These are phyloP conservation scores for Cochlearius cochlearius DNA, from an alignment of 2,113 vertebrate genomes.

Conservation along the genomic window DNA sequence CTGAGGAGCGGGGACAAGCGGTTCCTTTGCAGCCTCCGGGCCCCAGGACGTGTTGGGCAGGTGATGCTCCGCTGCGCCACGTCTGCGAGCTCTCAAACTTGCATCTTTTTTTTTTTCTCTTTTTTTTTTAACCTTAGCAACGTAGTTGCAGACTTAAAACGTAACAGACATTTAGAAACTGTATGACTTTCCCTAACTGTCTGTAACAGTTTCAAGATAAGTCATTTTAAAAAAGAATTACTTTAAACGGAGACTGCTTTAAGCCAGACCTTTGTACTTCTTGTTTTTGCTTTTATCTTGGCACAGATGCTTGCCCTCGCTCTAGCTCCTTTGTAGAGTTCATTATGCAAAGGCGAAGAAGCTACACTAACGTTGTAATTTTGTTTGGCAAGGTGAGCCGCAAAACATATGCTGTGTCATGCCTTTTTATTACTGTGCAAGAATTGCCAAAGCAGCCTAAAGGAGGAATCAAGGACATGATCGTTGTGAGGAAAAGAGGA, in stretches of 20 bases:
- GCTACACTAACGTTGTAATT: slow-evolving; percentile 28
- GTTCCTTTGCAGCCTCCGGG: not conserved
- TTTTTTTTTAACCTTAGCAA: not conserved
- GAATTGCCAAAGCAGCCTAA: slow-evolving; percentile 56
- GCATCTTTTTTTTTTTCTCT: not conserved
- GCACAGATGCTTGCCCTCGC: slow-evolving; percentile 23
- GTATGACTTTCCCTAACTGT: slow-evolving; percentile 52
- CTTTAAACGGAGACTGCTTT: slow-evolving; percentile 10
- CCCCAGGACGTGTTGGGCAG: not conserved
- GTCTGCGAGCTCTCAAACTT: not conserved
- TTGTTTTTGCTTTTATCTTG: slow-evolving; percentile 44
- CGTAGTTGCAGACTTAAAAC: slow-evolving; percentile 9
- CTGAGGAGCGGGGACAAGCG: not conserved
- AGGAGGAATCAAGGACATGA: slow-evolving; percentile 53
- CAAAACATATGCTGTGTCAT: slow-evolving; percentile 64
- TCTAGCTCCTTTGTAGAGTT: slow-evolving; percentile 32
- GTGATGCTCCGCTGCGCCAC: not conserved
- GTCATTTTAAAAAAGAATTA: slow-evolving; percentile 39
- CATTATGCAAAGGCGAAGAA: slow-evolving; percentile 61
- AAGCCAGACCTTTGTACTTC: slow-evolving; percentile 45
- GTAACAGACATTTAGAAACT: slow-evolving; percentile 53
- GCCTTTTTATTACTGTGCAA: slow-evolving; percentile 53
- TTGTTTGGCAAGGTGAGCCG: slow-evolving; percentile 31
- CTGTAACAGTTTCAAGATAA: slow-evolving; percentile 53
- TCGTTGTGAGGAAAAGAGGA: slow-evolving; percentile 62